Conservation (phyloP, 30 jellyfish, hydroid and myxozoan species). For the Cassiopea xamachana region DNA sequence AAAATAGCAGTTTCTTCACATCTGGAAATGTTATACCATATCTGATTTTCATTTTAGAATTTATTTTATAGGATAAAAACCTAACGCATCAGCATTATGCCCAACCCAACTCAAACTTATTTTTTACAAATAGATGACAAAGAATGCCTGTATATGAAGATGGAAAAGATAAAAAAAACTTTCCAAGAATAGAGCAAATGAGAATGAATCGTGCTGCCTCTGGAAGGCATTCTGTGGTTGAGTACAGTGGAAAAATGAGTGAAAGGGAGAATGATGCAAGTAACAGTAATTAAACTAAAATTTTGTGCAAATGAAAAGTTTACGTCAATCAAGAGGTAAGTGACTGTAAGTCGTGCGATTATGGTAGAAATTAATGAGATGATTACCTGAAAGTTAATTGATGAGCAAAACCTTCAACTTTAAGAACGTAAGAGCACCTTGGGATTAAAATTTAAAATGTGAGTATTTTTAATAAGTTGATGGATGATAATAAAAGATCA, state of each 20-base stretch:
- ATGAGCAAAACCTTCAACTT: constrained; percentile 73
- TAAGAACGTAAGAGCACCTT: constrained; percentile 75
- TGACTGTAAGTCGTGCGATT: neutral
- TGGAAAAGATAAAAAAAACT: no score
- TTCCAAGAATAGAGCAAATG: no score
- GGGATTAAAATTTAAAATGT: constrained; percentile 30
- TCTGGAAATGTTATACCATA: no score
- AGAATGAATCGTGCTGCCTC: no score
- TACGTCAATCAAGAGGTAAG: neutral
- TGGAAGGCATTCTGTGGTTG: neutral
- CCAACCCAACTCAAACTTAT: no score
- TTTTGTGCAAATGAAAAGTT: neutral
- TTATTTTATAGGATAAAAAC: no score
- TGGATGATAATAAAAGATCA: neutral
- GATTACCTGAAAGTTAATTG: constrained; percentile 74
- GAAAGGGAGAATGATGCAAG: neutral
- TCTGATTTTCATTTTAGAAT: no score
- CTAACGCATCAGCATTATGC: no score
- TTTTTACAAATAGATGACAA: no score
- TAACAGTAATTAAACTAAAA: neutral
- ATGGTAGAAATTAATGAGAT: constrained; percentile 7
- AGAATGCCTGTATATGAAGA: no score
- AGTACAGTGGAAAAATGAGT: neutral
- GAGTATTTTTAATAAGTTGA: neutral
- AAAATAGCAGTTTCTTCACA: no score